phyloP scores from a whole-genome alignment of 1,140 invertebrate genomes.

The Brachionus rotundiformis region DNA sequence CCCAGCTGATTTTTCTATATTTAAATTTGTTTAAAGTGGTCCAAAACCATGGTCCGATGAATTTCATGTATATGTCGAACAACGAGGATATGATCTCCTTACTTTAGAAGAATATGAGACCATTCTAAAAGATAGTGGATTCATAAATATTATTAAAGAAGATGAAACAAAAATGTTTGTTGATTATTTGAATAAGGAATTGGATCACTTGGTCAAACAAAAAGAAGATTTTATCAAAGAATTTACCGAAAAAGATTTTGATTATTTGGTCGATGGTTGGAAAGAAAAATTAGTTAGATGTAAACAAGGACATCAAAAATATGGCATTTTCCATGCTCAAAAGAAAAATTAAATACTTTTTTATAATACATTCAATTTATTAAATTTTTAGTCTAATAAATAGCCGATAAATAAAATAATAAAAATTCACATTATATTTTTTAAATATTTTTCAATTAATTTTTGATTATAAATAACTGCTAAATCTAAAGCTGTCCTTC shows the following conservation, averaged over 20 bases:
- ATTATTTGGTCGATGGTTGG: conserved; percentile 67
- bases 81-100: conserved; percentile 66
- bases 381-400: conserved; percentile 4
- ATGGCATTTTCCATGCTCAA: conserved; percentile 65
- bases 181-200: conserved; percentile 64
- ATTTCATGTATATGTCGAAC: conserved; percentile 66
- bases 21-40: conserved; percentile 55
- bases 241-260: conserved; percentile 64
- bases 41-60: conserved; percentile 61
- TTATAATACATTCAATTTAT: background rate
- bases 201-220: conserved; percentile 59
- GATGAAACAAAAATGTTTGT: conserved; percentile 66
- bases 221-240: conserved; percentile 63
- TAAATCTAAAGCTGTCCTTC: background rate
- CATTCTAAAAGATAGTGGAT: conserved; percentile 63
- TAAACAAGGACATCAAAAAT: conserved; percentile 65
- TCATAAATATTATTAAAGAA: conserved; percentile 58
- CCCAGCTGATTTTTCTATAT: background rate
- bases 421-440: too few relatives aligned
- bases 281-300: conserved; percentile 66
- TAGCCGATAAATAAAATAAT: background rate
- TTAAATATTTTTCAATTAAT: conserved; percentile 22
- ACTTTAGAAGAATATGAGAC: conserved; percentile 65
- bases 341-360: background rate
- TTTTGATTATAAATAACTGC: background rate